These are phyloP conservation scores for Panopea generosa DNA, from an alignment of 2,888 invertebrate species.

Conservation along the genomic window DNA sequence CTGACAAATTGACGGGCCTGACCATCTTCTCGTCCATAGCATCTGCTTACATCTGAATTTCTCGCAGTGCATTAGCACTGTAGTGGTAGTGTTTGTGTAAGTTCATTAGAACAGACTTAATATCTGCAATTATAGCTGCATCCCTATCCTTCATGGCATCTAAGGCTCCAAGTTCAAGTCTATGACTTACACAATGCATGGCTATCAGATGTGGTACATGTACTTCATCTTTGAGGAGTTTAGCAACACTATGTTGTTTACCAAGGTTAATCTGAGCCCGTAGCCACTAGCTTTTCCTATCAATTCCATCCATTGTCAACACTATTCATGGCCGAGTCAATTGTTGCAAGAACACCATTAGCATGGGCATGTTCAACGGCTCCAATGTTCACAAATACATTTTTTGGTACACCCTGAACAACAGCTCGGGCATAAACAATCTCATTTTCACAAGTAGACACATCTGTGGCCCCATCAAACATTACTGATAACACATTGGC, in stretches of 20 bases:
- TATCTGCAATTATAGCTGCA: neutral
- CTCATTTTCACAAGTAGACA: constrained; percentile 40
- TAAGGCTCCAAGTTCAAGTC: too few relatives aligned
- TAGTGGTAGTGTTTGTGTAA: too few relatives aligned
- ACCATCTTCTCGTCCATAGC: too few relatives aligned
- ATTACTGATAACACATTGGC: constrained; percentile 30
- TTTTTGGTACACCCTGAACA: constrained; percentile 11
- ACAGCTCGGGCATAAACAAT: constrained; percentile 34
- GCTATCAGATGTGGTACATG: too few relatives aligned
- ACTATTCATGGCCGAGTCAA: constrained; percentile 37
- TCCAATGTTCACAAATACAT: too few relatives aligned
- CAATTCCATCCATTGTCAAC: too few relatives aligned
- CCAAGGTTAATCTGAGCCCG: constrained; percentile 51
- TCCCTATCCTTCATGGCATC: too few relatives aligned
- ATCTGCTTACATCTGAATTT: constrained; percentile 14
- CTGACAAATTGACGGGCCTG: too few relatives aligned
- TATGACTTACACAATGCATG: too few relatives aligned
- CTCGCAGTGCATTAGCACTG: constrained; percentile 30
- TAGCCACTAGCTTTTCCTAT: constrained; percentile 38
- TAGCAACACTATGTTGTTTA: constrained; percentile 8
- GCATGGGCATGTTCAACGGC: too few relatives aligned
- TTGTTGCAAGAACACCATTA: constrained; percentile 30
- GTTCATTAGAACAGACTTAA: too few relatives aligned
- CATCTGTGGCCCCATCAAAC: constrained; percentile 51
- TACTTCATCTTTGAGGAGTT: too few relatives aligned